Evolutionary conservation across 2,888 invertebrate species (phyloP), one percentile per base, ranked within the genome.

Genomic region (Heliconius sara): DNA sequence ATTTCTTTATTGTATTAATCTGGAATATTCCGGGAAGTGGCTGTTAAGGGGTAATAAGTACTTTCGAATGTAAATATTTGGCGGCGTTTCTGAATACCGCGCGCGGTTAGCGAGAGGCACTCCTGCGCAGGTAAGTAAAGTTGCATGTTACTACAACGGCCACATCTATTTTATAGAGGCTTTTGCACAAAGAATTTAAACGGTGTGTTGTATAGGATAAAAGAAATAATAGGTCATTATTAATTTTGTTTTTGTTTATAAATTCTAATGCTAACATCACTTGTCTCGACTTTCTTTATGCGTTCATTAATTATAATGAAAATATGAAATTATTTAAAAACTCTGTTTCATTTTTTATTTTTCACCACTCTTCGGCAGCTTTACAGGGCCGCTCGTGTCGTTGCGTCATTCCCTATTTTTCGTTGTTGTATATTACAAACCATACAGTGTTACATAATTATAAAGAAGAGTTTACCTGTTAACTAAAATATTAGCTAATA

Each of bases 91-190:
- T 85, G 88, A 88, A 91, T 90, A 86, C 89, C 85, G 83, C 78
- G 86, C 86, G 89, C 87, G 86, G 85, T 86, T 86, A 22, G 78
- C 65, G 76, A 79, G 82, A 91, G 91, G 68, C 87, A 89, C 91
- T 91, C 91, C 87, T 84, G 91, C 91, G 91, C 92, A 90, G 88
- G 88, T 93, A 94, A 95, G 94, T 94, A 91, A 92, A 92, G 89
- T 93, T 94, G 91, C 94, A 86, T 94, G 95, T 94, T 89, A 83
- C 85, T 87, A 89, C 91, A 92, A 92, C 94, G 89, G 89, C 91
- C 90, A 89, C 89, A 87, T 85, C 90, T 90, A 91, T 90, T 94
- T 94, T 94, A 94, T 91, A 87, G 89, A 86, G 86, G 89, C 89
- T 92, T 92, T 90, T 89, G 89, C 89, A 84, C 85, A 86, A 88